Evolutionary conservation across 1,140 invertebrate genomes (phyloP), one percentile per base, ranked within the genome.

Genomic region (Dreissena polymorpha): DNA sequence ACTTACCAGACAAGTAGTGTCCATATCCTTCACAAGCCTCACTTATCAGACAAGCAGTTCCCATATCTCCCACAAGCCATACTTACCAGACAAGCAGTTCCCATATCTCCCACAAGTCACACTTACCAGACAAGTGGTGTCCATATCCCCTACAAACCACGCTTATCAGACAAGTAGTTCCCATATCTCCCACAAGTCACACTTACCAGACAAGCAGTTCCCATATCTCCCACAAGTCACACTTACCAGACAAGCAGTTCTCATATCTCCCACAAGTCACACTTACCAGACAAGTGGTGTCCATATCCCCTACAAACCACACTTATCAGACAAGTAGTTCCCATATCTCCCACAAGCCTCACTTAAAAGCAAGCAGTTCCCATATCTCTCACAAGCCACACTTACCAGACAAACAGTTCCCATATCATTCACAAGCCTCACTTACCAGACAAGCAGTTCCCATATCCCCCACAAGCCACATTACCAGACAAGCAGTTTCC

Each of bases 401-500:
- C 85, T 60, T 74, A 91, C 90, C 89, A 88, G 89, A 85, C 65
- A 89, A 65, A 84, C 90, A 91, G 27, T 86, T 85, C 67, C 89
- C 89, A 51, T 90, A 90, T 73, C 89, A 89, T 55, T 89, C 89
- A 86, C 90, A 91, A 0, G 86, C 89, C 64, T 5, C 8, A 39
- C 85, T 60, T 74, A 91, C 90, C 89, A 88, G 89, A 85, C 65
- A 89, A 65, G 85, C 90, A 91, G 27, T 86, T 85, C 67, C 89
- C 89, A 51, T 90, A 90, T 73, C 89, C 89, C 55, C 90, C 89
- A 86, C 90, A 91, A 0, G 86, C 89, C 64, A 39, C 8, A 39
- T 60, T 74, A 91, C 90, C 89, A 88, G 89, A 85, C 65, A 89
- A 65, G 85, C 90, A 91, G 27, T 86, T 85, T 65, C 89, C 89